Evolutionary conservation across 2,888 invertebrate genomes (phyloP), one percentile per base, ranked within the genome.

Genomic region (Chrysotoxum bicinctum): DNA sequence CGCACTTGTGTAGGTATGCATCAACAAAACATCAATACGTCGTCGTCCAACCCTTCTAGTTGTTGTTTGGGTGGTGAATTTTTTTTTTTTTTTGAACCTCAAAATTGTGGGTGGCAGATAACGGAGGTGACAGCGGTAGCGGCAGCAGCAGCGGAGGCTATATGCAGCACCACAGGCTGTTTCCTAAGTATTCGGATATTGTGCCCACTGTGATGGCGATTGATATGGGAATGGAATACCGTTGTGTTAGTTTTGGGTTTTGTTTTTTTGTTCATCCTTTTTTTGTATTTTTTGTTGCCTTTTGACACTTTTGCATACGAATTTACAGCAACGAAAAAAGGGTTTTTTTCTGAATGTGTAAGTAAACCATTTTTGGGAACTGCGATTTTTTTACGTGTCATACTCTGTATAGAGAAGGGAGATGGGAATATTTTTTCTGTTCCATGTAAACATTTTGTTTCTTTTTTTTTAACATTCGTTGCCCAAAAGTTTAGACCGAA

Each of bases 21-120:
- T 85, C 85, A 85, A 85, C 85, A 85, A 81, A 85, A 85, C 85
- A 85, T 85, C 81, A 81, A 85, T 85, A 85, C 81, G 81, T 85
- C 76, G 81, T 81, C 85, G 81, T 72, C 70, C 84, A 85, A 85
- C 84, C 84, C 84, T 85, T 85, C 84, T 81, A 85, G 78, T 74
- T 75, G 75, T 56, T 35, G 43, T 21, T 30, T n/a, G 45, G 37
- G 45, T n/a, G 37, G 5, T 10, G 21, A 40, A 43, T 40, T 16
- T 21, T 37, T 70, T 32, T 70, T 56, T 48, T 48, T 40, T 26
- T 48, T 7, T 74, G 56, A 43, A 74, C 78, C 74, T 80, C 66
- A 48, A 74, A 74, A 69, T 69, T 70, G 56, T 54, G 68, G 73
- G 78, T 54, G 78, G 62, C 37, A 35, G 19, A 35, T 16, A 16